Percentiles rank a stretch among this genome's conserved stretches.
phyloP scores from a whole-genome alignment of 2,888 invertebrate genomes.

The Cacoxenus indagator region DNA sequence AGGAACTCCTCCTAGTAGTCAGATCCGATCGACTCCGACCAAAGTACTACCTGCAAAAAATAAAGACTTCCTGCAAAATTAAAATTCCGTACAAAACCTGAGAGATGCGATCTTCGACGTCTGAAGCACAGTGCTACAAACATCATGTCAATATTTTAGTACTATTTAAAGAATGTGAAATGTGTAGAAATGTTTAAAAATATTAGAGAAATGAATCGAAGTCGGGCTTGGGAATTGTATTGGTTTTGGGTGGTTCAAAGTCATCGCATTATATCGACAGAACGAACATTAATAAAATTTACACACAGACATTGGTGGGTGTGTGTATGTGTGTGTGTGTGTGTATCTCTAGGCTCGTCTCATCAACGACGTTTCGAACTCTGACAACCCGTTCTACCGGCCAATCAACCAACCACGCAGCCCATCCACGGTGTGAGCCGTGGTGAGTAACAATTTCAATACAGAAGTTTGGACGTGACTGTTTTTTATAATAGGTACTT shows the following conservation, averaged over 20 bases:
- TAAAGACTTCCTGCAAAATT: no score
- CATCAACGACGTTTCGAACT: background rate
- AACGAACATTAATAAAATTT: conserved; percentile 60
- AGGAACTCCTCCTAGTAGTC: no score
- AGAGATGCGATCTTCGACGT: no score
- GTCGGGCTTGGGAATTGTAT: conserved; percentile 42
- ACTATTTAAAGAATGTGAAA: no score
- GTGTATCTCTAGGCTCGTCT: background rate
- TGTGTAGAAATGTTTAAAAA: background rate
- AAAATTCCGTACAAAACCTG: no score
- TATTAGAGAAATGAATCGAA: background rate
- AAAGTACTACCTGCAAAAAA: no score
- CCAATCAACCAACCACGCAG: background rate
- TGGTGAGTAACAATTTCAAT: conserved; percentile 17
- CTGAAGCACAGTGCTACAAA: no score
- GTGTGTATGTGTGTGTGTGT: conserved; percentile 18
- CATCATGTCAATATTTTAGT: no score
- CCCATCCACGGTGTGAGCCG: background rate
- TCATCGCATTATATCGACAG: conserved; percentile 17
- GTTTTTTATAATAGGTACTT: conserved; percentile 47
- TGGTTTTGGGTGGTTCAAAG: conserved; percentile 37
- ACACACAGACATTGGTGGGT: background rate
- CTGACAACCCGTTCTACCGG: background rate
- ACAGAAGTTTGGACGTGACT: conserved; percentile 48
- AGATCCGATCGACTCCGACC: no score